Conservation (phyloP, 2,113 vertebrate genomes). For the Crotophaga sulcirostris region DNA sequence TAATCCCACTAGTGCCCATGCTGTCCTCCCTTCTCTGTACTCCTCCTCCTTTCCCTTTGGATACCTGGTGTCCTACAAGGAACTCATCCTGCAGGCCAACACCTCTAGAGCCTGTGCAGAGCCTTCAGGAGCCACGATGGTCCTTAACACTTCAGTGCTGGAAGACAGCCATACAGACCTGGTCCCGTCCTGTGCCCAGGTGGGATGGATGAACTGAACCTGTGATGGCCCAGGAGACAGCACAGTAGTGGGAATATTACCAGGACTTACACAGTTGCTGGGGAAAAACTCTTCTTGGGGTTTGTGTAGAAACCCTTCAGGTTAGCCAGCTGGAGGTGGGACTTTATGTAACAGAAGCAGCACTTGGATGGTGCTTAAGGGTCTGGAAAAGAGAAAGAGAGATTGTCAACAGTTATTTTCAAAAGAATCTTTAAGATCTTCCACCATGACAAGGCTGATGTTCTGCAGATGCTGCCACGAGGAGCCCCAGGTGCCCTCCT, state of each 20-base stretch:
- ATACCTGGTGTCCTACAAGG: neutral
- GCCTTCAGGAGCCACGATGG: neutral
- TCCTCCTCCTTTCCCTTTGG: neutral
- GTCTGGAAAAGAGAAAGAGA: neutral
- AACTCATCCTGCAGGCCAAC: neutral
- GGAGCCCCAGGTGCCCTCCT: neutral
- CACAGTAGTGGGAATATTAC: neutral
- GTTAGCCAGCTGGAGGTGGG: fast-evolving
- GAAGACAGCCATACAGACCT: fast-evolving
- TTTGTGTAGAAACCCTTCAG: neutral
- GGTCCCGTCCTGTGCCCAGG: neutral
- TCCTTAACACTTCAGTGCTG: neutral
- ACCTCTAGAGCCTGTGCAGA: neutral
- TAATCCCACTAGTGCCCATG: fast-evolving
- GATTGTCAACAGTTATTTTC: neutral
- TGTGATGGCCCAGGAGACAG: fast-evolving
- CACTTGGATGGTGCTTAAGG: fast-evolving
- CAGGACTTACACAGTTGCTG: constrained; percentile 23
- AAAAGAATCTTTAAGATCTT: neutral
- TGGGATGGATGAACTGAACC: neutral
- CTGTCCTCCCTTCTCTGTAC: neutral
- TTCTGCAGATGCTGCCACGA: neutral
- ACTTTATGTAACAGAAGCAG: fast-evolving
- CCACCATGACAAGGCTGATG: neutral
- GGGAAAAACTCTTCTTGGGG: neutral